Base-by-base conservation (phyloP, 2,113 vertebrate genomes). In the Vicugna pacos region DNA sequence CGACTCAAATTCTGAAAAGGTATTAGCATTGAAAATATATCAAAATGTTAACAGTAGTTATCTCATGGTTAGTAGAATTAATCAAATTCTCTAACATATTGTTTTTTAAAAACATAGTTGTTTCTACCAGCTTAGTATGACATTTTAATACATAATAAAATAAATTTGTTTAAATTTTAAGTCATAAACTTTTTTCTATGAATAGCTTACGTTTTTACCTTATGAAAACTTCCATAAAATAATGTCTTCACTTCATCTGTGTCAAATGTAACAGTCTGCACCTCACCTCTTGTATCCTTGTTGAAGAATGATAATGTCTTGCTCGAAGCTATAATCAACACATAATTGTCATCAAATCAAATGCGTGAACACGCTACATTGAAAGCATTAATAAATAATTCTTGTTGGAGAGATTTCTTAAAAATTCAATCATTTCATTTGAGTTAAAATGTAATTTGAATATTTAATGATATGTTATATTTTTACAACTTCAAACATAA, bases 221-320 rank as follows among this genome's bases (percentile, higher is more conserved):
- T 99, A 98, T 99, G 99, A 98, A 99, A 99, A 98, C 99, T 99
- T 95, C 99, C 99, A 90, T 99, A 99, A 98, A 99, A 99, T 82
- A 99, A 98, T 96, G 98, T 99, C 99, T 99, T 99, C 75, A 99
- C 97, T 65, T 98, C 99, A 19, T 99, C 98, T 35, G 96, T 98
- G 98, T 99, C 99, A 97, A 99, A 99, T 17, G 98, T 99, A 88
- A 99, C 98, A 4, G 98, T 99, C 98, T 99, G 99, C 93, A 99
- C 97, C 58, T 99, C 99, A 15, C 99, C 99, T 32, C 99, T 98
- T 73, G 98, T 98, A 96, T 99, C 99, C 97, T 99, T 99, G 98
- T 99, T 99, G 98, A 99, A 99, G 98, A 99, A 99, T 12, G 99
- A 99, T 88, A 99, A 85, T 0, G 99, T 99, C 98, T 99, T 99